Evolutionary conservation across 92 coral and sea anemone genomes (phyloP).

Genomic region (Palythoa heliodiscus): DNA sequence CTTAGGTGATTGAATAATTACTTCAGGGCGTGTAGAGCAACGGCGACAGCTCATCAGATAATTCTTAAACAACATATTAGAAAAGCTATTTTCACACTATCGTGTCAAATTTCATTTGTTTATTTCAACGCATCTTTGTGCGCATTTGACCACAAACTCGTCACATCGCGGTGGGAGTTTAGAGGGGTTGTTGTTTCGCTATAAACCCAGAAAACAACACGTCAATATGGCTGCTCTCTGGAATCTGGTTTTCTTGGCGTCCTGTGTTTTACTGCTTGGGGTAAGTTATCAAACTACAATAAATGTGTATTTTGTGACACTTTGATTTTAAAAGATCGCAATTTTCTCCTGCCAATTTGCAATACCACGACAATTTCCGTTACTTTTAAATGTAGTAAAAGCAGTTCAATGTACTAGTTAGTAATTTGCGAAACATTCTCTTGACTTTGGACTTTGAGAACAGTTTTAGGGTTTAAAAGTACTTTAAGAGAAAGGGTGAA

Average conservation of each 20-base stretch:
- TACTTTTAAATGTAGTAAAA: not conserved
- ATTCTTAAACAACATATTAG: constrained; percentile 31
- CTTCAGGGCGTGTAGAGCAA: constrained; percentile 26
- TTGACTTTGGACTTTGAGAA: not conserved
- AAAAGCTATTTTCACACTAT: constrained; percentile 5
- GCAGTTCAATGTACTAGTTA: too few relatives aligned
- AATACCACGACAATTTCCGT: not conserved
- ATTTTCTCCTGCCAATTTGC: not conserved
- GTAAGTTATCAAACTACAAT: constrained; percentile 2
- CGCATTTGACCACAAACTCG: constrained; percentile 12
- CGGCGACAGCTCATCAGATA: constrained; percentile 42
- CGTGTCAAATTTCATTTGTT: constrained; percentile 25
- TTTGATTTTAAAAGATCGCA: constrained; percentile 16
- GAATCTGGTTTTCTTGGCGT: constrained; percentile 17
- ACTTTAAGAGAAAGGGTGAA: not conserved
- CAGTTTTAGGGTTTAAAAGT: not conserved
- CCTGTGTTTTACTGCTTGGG: constrained; percentile 1
- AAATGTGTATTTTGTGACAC: not conserved
- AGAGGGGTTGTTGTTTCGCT: not conserved
- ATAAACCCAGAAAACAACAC: constrained; percentile 11
- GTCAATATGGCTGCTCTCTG: constrained; percentile 8
- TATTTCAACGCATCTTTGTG: constrained; percentile 47
- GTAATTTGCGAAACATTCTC: not conserved
- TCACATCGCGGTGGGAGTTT: constrained; percentile 11
- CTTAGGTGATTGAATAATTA: constrained; percentile 9